Conservation (phyloP, 2,797 vertebrate genomes). For the Phoxinus dragarum region DNA sequence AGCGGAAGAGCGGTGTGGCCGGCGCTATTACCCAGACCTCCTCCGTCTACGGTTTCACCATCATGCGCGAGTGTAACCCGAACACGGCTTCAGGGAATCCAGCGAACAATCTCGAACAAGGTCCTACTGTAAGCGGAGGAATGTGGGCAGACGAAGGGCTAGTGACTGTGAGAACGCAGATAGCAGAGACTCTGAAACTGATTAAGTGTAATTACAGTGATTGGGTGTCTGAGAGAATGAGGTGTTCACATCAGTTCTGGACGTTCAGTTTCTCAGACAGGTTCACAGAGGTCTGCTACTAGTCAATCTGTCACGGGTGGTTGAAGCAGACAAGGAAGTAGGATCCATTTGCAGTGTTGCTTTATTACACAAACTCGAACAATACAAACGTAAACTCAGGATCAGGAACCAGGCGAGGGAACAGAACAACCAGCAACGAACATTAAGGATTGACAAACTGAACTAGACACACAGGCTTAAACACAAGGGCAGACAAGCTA, state of each 20-base stretch:
- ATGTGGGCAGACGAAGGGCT: slow-evolving; percentile 41
- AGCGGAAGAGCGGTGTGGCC: slow-evolving; percentile 7
- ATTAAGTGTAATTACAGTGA: slow-evolving; percentile 54
- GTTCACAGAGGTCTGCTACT: too few relatives aligned
- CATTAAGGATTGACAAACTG: too few relatives aligned
- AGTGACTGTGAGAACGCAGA: slow-evolving; percentile 32
- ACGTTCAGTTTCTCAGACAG: neutral
- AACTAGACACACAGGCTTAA: too few relatives aligned
- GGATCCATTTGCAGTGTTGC: too few relatives aligned
- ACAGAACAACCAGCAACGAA: too few relatives aligned
- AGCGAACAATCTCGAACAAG: slow-evolving; percentile 28
- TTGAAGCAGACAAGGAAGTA: too few relatives aligned
- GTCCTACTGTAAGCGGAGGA: slow-evolving; percentile 40
- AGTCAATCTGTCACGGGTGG: too few relatives aligned
- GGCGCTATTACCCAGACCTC: neutral
- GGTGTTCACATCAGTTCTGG: slow-evolving; percentile 9
- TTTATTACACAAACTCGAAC: too few relatives aligned
- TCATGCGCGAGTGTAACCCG: slow-evolving; percentile 4
- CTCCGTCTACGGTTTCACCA: slow-evolving; percentile 37
- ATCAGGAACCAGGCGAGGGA: too few relatives aligned
- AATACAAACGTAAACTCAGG: too few relatives aligned
- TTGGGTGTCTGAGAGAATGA: slow-evolving; percentile 33
- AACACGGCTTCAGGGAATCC: slow-evolving; percentile 20
- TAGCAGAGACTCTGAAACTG: slow-evolving; percentile 30
- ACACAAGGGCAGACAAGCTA: too few relatives aligned